These are phyloP conservation scores for Euplexia lucipara DNA, from an alignment of 2,888 invertebrate species.

Conservation along the genomic window DNA sequence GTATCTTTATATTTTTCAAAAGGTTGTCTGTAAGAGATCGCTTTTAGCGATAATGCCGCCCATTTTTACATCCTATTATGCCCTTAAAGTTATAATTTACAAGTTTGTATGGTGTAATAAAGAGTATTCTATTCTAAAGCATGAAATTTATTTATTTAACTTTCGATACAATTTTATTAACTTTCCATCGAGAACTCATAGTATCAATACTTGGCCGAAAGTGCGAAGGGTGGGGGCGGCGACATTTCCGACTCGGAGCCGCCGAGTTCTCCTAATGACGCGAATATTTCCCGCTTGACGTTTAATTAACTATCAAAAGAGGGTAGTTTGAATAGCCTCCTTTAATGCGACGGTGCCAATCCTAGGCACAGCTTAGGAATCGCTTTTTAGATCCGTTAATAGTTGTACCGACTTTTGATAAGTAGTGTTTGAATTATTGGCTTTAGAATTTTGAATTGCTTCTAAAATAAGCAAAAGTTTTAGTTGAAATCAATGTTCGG, in stretches of 20 bases:
- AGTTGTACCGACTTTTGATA: conserved; percentile 35
- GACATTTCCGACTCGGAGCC: conserved; percentile 82
- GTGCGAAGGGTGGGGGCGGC: conserved; percentile 71
- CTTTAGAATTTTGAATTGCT: background rate
- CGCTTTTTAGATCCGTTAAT: conserved; percentile 47
- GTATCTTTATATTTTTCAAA: no score
- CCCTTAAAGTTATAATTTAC: no score
- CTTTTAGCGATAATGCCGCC: no score
- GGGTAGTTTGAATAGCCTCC: conserved; percentile 73
- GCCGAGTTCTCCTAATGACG: conserved; percentile 84
- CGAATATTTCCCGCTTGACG: conserved; percentile 87
- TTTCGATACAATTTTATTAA: background rate
- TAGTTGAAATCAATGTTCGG: conserved; percentile 24
- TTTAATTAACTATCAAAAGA: conserved; percentile 88
- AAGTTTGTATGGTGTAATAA: no score
- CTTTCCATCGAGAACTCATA: conserved; percentile 61
- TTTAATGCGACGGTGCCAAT: conserved; percentile 72
- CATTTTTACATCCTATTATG: no score
- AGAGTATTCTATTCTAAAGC: no score
- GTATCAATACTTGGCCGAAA: conserved; percentile 65
- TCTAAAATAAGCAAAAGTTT: conserved; percentile 10
- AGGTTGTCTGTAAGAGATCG: no score
- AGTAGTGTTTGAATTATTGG: conserved; percentile 15
- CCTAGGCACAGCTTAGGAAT: conserved; percentile 52
- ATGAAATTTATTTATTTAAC: no score